These are phyloP conservation scores for Lasiurus borealis DNA, from an alignment of 2,113 vertebrate species.

Conservation along the genomic window DNA sequence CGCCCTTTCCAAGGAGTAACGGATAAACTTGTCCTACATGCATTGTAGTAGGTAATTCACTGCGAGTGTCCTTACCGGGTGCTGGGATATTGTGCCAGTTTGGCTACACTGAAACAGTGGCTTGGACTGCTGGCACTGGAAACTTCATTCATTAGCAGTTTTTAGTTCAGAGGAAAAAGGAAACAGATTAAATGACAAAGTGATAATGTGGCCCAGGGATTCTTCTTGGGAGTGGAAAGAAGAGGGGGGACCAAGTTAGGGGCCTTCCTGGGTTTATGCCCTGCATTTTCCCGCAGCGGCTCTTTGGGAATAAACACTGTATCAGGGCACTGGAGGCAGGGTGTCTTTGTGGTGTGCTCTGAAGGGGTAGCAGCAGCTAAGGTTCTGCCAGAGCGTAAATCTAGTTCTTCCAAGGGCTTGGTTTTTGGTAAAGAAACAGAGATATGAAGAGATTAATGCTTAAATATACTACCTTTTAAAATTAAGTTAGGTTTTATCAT, in stretches of 20 bases:
- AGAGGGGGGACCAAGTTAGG: too few species aligned
- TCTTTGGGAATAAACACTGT: neutral
- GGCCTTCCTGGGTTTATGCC: neutral
- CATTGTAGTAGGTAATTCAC: neutral
- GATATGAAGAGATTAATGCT: neutral
- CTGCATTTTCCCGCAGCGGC: neutral
- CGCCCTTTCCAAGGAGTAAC: neutral
- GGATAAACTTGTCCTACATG: neutral
- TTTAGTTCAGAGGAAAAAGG: neutral
- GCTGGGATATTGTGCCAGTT: neutral
- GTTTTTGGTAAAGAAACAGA: conserved; percentile 10
- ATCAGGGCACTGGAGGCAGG: neutral
- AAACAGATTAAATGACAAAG: neutral
- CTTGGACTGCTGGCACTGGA: neutral
- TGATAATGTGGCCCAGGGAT: neutral
- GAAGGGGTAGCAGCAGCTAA: neutral
- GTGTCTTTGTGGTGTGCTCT: neutral
- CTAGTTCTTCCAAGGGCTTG: neutral
- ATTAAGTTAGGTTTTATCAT: neutral
- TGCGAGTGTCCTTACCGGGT: neutral
- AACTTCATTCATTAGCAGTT: neutral
- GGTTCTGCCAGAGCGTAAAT: neutral
- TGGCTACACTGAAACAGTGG: neutral
- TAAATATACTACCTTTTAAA: neutral
- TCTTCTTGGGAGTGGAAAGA: neutral